phyloP scores from a whole-genome alignment of 2,888 invertebrate species.

The Phytoseiulus persimilis region DNA sequence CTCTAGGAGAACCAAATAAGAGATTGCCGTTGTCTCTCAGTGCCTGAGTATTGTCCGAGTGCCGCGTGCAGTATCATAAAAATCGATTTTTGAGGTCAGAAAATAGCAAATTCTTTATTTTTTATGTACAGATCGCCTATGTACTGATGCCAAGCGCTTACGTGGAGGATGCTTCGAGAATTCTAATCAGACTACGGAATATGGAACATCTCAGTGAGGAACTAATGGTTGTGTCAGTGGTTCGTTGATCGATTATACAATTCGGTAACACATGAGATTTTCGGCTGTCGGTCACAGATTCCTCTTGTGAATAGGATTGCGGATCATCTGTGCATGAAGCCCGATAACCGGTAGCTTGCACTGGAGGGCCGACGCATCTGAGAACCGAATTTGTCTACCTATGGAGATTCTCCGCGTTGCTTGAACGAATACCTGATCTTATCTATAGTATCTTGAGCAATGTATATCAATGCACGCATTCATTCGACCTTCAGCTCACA shows the following conservation, averaged over 20 bases:
- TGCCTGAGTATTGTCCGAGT: no score
- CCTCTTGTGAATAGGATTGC: background rate
- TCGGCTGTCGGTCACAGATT: background rate
- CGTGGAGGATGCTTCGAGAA: background rate
- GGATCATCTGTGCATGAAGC: background rate
- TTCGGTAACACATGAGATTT: background rate
- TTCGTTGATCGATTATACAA: background rate
- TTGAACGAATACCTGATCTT: background rate
- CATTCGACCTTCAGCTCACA: conserved; percentile 5
- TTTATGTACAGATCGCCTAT: conserved; percentile 34
- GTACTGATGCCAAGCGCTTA: background rate
- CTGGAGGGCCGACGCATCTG: background rate
- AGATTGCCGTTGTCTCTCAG: no score
- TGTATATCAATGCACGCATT: background rate
- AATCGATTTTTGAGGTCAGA: background rate
- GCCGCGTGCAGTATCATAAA: no score
- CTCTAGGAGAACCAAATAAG: no score
- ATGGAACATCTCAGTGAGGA: background rate
- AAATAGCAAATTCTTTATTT: background rate
- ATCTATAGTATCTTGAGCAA: background rate
- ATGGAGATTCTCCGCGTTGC: background rate
- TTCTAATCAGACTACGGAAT: background rate
- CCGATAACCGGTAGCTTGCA: background rate
- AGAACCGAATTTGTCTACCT: background rate
- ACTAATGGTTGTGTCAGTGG: background rate